These are phyloP conservation scores for Augochlora pura DNA, from an alignment of 1,140 invertebrate genomes.

Conservation along the genomic window DNA sequence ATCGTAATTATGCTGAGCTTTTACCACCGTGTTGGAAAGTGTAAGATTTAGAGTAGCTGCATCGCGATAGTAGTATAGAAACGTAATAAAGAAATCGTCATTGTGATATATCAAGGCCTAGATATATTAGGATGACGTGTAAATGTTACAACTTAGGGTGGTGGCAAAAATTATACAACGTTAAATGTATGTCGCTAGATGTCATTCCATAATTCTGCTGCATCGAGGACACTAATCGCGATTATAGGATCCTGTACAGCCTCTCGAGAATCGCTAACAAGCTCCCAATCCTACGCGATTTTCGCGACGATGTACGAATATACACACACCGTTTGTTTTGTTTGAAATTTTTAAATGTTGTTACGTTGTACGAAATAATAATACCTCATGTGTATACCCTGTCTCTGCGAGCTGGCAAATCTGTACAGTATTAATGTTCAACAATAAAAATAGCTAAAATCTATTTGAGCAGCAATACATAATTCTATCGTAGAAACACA, in stretches of 20 bases:
- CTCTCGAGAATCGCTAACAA: conserved; percentile 65
- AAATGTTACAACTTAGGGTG: conserved; percentile 68
- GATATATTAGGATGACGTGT: conserved; percentile 58
- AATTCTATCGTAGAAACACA: background rate
- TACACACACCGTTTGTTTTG: conserved; percentile 42
- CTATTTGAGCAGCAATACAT: background rate
- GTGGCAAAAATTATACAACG: conserved; percentile 67
- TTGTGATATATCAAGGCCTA: conserved; percentile 70
- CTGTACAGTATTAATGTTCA: conserved; percentile 77
- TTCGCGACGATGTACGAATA: conserved; percentile 69
- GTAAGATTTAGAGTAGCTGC: conserved; percentile 70
- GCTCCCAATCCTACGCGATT: conserved; percentile 68
- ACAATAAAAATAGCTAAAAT: conserved; percentile 66
- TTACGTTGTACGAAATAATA: conserved; percentile 51
- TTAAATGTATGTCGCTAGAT: conserved; percentile 69
- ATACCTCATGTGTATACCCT: conserved; percentile 66
- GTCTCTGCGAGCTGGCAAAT: conserved; percentile 68
- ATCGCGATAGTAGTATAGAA: conserved; percentile 48
- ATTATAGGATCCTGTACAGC: conserved; percentile 61
- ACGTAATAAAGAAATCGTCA: conserved; percentile 42
- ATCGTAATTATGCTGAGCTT: conserved; percentile 53
- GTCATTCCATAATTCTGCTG: conserved; percentile 76
- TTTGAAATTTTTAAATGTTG: conserved; percentile 42
- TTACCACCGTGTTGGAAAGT: conserved; percentile 56
- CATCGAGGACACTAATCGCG: conserved; percentile 68